A percentile compares a stretch with the other conserved stretches of the same genome.
Evolutionary conservation across 2,888 invertebrate species (phyloP).

Genomic region (Microplitis manilae): DNA sequence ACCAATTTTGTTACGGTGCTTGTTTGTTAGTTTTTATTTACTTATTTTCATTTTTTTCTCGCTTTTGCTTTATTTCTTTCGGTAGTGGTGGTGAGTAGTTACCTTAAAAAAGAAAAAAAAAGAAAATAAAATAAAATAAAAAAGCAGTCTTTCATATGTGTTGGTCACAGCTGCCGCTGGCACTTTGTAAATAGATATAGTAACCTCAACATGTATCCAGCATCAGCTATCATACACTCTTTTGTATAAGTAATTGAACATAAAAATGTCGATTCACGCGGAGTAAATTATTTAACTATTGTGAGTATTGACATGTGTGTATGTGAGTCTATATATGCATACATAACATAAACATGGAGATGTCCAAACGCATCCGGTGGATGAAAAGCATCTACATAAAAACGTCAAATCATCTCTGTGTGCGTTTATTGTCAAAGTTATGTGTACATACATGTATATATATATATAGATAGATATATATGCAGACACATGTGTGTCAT

Average conservation of each 20-base stretch:
- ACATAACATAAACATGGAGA: constrained; percentile 41
- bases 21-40: not conserved
- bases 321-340: not conserved
- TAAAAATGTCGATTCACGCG: constrained; percentile 52
- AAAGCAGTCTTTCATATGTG: constrained; percentile 7
- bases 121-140: not conserved
- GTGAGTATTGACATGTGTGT: constrained; percentile 31
- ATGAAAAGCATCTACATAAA: constrained; percentile 33
- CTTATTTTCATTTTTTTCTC: not conserved
- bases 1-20: constrained; percentile 6
- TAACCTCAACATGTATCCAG: not conserved
- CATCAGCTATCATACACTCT: constrained; percentile 38
- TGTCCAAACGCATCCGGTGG: constrained; percentile 41
- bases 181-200: constrained; percentile 27
- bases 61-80: not conserved
- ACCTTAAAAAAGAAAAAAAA: not conserved
- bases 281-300: constrained; percentile 48
- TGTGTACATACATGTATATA: not conserved
- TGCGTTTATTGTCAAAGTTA: constrained; percentile 11
- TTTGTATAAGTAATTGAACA: constrained; percentile 54
- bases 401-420: constrained; percentile 34
- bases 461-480: no score
- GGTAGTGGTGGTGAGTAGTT: not conserved
- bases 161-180: constrained; percentile 48
- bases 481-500: constrained; percentile 17